These are phyloP conservation scores for Erebia aethiops DNA, from an alignment of 2,888 invertebrate species.

Conservation along the genomic window DNA sequence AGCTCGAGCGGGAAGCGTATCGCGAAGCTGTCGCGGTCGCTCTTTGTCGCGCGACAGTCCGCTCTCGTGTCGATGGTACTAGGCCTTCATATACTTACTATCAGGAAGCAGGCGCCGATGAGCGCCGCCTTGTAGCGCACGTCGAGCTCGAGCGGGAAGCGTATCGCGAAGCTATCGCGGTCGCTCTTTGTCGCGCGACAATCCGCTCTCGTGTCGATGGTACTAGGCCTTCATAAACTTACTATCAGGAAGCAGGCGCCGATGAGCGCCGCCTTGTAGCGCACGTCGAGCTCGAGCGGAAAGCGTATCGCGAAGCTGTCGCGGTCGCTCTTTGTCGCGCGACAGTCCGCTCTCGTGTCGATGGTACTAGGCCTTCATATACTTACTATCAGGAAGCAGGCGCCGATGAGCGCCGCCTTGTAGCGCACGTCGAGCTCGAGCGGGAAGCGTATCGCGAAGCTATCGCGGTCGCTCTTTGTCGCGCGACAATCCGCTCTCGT, in stretches of 20 bases:
- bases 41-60: constrained; percentile 37
- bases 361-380: not conserved
- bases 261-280: constrained; percentile 55
- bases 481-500: constrained; percentile 28
- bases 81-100: no score
- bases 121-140: no score
- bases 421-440: constrained; percentile 48
- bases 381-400: constrained; percentile 57
- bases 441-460: constrained; percentile 52
- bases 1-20: constrained; percentile 51
- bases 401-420: constrained; percentile 56
- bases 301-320: constrained; percentile 52
- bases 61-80: no score
- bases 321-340: constrained; percentile 25
- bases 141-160: no score
- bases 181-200: not conserved
- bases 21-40: constrained; percentile 47
- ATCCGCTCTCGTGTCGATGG: not conserved
- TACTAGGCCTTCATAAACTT: constrained; percentile 30
- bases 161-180: no score
- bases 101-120: no score
- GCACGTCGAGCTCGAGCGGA: constrained; percentile 50
- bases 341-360: not conserved
- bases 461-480: constrained; percentile 43
- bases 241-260: constrained; percentile 58